Conservation (phyloP, 2,113 vertebrate genomes). For the Syngnathus floridae region DNA sequence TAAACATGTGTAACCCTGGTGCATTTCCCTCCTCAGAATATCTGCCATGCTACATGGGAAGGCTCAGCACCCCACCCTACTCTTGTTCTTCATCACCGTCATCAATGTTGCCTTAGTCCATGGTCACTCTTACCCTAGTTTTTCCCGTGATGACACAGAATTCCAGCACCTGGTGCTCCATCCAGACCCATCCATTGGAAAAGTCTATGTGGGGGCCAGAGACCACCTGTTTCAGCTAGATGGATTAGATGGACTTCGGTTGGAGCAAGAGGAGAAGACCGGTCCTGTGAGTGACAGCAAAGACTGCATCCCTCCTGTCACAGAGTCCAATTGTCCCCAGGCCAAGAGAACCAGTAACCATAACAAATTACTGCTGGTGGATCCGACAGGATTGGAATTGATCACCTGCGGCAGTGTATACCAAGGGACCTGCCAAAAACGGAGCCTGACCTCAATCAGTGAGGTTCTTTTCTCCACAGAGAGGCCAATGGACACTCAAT, state of each 20-base stretch:
- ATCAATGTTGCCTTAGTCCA: conserved; percentile 37
- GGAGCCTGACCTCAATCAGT: conserved; percentile 73
- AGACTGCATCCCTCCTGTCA: conserved; percentile 87
- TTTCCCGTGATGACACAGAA: conserved; percentile 75
- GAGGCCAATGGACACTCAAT: conserved; percentile 90
- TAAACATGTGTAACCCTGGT: conserved; percentile 12
- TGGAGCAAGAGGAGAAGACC: conserved; percentile 75
- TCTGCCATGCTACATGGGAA: conserved; percentile 87
- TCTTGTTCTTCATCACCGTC: conserved; percentile 65
- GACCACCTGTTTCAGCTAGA: conserved; percentile 90
- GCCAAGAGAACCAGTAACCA: conserved; percentile 81
- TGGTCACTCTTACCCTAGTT: conserved; percentile 67
- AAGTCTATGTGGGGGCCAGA: conserved; percentile 84
- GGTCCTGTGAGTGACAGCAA: conserved; percentile 89
- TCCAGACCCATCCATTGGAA: conserved; percentile 77
- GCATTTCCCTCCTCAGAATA: conserved; percentile 65
- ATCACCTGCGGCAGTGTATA: conserved; percentile 90
- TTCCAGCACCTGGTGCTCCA: conserved; percentile 90
- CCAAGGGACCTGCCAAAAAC: conserved; percentile 92
- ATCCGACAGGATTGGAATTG: conserved; percentile 72
- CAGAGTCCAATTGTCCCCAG: conserved; percentile 80
- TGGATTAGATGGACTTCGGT: conserved; percentile 67
- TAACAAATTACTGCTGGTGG: conserved; percentile 89
- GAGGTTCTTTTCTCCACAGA: conserved; percentile 78
- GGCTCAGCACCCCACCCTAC: conserved; percentile 68